These are phyloP conservation scores for Amia ocellicauda DNA, from an alignment of 2,113 vertebrate species.

Conservation along the genomic window DNA sequence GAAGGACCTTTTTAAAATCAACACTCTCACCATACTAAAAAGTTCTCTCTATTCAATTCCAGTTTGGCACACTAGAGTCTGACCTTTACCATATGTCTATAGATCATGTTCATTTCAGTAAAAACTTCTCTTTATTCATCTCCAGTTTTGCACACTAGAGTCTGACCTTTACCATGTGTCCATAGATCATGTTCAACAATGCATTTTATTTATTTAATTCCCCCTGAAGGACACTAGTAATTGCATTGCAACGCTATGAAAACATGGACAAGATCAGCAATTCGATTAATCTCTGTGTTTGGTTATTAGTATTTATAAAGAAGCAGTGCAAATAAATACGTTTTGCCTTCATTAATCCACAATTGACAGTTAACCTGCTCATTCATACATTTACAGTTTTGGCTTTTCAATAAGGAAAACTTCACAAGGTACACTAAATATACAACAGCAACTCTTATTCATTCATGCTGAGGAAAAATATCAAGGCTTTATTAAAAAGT, in stretches of 20 bases:
- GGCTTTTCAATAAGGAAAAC: no score
- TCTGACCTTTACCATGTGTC: constrained; percentile 18
- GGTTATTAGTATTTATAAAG: no score
- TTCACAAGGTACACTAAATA: no score
- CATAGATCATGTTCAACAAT: no score
- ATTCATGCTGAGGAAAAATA: no score
- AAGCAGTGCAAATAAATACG: no score
- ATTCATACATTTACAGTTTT: no score
- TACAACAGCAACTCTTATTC: no score
- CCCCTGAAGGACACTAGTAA: constrained; percentile 16
- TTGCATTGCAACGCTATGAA: constrained; percentile 20
- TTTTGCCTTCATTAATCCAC: no score
- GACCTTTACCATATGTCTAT: constrained; percentile 14
- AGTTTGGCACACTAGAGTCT: constrained; percentile 26
- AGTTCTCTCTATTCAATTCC: constrained; percentile 30
- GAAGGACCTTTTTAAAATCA: constrained; percentile 69
- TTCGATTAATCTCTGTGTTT: background rate
- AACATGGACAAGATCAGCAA: constrained; percentile 8
- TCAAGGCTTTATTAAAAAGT: background rate
- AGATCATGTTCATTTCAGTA: constrained; percentile 58
- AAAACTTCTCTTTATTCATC: constrained; percentile 36
- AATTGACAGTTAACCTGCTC: no score
- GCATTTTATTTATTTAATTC: constrained; percentile 8
- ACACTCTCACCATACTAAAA: constrained; percentile 62
- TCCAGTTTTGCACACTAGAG: constrained; percentile 26